phyloP scores from a whole-genome alignment of 2,888 invertebrate species.

The Cistogaster globosa region DNA sequence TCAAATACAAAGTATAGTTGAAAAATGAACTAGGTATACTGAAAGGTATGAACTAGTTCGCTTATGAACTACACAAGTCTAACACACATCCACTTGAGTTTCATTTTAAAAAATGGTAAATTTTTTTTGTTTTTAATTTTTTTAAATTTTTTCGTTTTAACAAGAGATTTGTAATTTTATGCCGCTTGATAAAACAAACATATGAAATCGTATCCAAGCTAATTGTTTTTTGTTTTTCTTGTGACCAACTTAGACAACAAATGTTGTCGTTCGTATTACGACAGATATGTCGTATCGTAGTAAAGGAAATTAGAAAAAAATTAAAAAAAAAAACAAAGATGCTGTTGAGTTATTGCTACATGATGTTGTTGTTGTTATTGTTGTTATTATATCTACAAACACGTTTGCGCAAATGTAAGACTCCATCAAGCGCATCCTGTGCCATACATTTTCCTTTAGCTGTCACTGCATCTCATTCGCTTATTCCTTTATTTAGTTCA shows the following conservation, averaged over 20 bases:
- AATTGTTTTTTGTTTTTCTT: conserved; percentile 44
- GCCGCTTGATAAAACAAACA: conserved; percentile 70
- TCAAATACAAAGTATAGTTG: no score
- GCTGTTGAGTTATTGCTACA: conserved; percentile 64
- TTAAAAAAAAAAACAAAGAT: conserved; percentile 3
- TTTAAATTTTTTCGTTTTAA: conserved; percentile 5
- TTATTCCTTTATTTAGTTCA: neutral
- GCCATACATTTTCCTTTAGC: conserved; percentile 16
- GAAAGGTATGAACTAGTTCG: no score
- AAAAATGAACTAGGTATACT: no score
- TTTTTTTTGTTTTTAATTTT: neutral
- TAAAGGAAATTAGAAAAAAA: neutral
- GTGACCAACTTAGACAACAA: conserved; percentile 60
- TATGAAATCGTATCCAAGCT: conserved; percentile 69
- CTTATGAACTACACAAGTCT: no score
- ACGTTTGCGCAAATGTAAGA: conserved; percentile 65
- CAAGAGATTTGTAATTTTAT: conserved; percentile 68
- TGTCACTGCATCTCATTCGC: neutral
- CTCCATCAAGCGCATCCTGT: conserved; percentile 67
- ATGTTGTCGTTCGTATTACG: conserved; percentile 60
- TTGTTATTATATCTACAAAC: neutral
- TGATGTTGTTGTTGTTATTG: neutral
- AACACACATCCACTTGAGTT: conserved; percentile 53
- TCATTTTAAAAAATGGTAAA: neutral
- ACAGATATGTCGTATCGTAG: conserved; percentile 21